Conservation (phyloP, 2,888 invertebrate genomes). For the Cancer borealis region DNA sequence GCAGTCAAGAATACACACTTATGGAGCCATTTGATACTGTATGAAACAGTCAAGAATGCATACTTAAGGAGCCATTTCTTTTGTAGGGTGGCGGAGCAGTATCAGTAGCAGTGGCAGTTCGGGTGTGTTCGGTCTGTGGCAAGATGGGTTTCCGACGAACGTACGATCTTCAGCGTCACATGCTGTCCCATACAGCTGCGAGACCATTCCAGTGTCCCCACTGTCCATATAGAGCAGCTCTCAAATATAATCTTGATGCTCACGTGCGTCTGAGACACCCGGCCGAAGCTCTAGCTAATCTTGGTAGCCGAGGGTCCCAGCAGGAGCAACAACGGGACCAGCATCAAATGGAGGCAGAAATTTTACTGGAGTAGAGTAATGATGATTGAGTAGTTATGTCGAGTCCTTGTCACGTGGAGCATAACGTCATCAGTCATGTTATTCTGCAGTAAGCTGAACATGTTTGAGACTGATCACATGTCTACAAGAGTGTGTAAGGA, state of each 20-base stretch:
- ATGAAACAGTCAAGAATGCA: slow-evolving; percentile 54
- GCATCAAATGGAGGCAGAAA: slow-evolving; percentile 49
- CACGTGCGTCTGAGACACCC: slow-evolving; percentile 69
- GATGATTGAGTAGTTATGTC: background rate
- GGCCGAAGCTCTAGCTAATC: slow-evolving; percentile 2
- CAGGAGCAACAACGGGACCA: slow-evolving; percentile 46
- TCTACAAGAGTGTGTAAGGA: background rate
- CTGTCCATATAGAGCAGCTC: slow-evolving; percentile 72
- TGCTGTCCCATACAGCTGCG: slow-evolving; percentile 69
- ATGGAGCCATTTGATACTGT: background rate
- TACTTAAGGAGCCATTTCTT: slow-evolving; percentile 72
- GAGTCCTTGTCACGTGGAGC: background rate
- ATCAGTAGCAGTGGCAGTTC: slow-evolving; percentile 63
- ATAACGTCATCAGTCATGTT: background rate
- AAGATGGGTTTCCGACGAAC: slow-evolving; percentile 72
- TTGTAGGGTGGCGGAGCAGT: slow-evolving; percentile 67
- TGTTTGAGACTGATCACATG: background rate
- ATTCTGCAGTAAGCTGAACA: background rate
- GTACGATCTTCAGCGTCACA: slow-evolving; percentile 71
- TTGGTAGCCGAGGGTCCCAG: slow-evolving; percentile 10
- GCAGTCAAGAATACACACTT: background rate
- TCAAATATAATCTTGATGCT: slow-evolving; percentile 72
- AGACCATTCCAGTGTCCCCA: slow-evolving; percentile 72
- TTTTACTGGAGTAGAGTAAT: slow-evolving; percentile 56
- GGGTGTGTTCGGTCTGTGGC: slow-evolving; percentile 69